A percentile compares a stretch with the other conserved stretches of the same genome.
Conservation (phyloP, 2,113 vertebrate genomes). For the Sminthopsis crassicaudata region DNA sequence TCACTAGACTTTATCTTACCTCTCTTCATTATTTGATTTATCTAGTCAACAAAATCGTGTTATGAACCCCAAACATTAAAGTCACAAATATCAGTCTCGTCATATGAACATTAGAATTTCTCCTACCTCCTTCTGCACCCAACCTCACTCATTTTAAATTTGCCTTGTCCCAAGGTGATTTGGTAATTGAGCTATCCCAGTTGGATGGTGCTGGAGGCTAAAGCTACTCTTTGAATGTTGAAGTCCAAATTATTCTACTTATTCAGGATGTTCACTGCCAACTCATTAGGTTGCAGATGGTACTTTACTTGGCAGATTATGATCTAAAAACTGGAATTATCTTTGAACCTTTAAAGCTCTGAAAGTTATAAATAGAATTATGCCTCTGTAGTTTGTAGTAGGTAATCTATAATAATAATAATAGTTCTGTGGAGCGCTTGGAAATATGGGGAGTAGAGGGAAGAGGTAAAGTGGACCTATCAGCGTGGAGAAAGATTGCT, state of each 20-base stretch:
- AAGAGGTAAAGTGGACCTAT: background rate
- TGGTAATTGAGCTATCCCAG: background rate
- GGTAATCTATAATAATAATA: background rate
- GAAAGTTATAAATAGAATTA: background rate
- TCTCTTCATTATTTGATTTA: background rate
- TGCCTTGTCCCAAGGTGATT: background rate
- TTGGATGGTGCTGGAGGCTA: background rate
- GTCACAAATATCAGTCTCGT: background rate
- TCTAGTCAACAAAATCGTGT: background rate
- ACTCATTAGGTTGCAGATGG: background rate
- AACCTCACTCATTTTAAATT: background rate
- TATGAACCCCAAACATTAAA: background rate
- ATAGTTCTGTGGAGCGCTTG: background rate
- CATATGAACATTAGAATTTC: background rate
- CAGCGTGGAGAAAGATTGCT: background rate
- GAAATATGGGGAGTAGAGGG: background rate
- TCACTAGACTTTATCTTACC: background rate
- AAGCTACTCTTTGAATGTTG: background rate
- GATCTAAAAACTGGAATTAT: background rate
- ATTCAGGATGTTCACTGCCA: background rate
- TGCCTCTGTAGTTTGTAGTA: background rate
- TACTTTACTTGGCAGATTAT: background rate
- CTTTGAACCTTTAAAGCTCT: background rate
- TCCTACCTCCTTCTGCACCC: background rate
- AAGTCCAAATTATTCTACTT: background rate